A percentile compares a stretch with the other conserved stretches of the same genome.
phyloP scores from a whole-genome alignment of 1,140 invertebrate species.

The Lerema accius region DNA sequence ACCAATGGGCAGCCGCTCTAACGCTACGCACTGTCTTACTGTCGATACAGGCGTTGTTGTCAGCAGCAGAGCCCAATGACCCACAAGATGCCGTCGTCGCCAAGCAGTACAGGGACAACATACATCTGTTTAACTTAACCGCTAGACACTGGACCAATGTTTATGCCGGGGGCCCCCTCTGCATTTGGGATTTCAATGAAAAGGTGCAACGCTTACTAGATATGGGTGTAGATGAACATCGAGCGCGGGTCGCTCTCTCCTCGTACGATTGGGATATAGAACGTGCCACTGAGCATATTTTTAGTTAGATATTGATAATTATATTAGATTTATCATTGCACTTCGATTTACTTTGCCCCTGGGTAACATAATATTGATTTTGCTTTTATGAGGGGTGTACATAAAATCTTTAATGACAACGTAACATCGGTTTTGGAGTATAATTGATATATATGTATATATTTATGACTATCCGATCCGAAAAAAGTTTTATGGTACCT shows the following conservation, averaged over 20 bases:
- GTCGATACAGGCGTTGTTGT: conserved; percentile 59
- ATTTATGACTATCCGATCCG: too few species aligned
- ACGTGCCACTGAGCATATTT: conserved; percentile 93
- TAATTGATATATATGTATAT: too few species aligned
- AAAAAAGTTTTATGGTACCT: too few species aligned
- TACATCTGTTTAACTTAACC: conserved; percentile 52
- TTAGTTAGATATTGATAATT: conserved; percentile 86
- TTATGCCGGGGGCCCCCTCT: conserved; percentile 93
- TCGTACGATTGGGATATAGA: conserved; percentile 96
- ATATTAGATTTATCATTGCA: conserved; percentile 20
- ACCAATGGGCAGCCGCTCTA: conserved; percentile 99
- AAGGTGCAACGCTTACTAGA: conserved; percentile 92
- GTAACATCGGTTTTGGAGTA: too few species aligned
- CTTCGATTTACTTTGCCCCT: not conserved
- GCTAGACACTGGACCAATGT: conserved; percentile 91
- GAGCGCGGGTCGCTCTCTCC: conserved; percentile 92
- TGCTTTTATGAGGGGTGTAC: not conserved
- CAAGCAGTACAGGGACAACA: conserved; percentile 56
- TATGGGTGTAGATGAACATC: conserved; percentile 94
- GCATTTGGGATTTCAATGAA: conserved; percentile 88
- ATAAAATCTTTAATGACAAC: not conserved
- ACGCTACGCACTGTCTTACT: conserved; percentile 94
- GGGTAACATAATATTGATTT: not conserved
- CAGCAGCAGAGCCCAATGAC: conserved; percentile 58
- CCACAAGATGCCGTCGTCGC: conserved; percentile 67